phyloP scores from a whole-genome alignment of 1,140 invertebrate genomes.

The Drosophila trapezifrons region DNA sequence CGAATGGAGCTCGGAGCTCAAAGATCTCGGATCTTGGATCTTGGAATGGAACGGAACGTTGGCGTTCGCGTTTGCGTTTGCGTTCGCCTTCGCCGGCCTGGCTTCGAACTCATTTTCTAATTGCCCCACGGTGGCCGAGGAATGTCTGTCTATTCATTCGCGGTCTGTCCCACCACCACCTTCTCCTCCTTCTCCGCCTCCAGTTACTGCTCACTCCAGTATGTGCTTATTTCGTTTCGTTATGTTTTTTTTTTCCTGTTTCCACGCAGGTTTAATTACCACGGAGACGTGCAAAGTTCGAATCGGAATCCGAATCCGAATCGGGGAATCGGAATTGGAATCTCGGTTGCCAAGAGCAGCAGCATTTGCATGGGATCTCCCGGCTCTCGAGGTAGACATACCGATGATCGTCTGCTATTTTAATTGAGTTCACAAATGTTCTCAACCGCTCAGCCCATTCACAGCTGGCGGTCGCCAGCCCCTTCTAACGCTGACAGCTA shows the following conservation, averaged over 20 bases:
- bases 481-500: slow-evolving; percentile 68
- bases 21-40: slow-evolving; percentile 16
- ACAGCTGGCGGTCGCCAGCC: slow-evolving; percentile 48
- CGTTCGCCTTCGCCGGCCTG: slow-evolving; percentile 16
- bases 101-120: slow-evolving; percentile 80
- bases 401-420: slow-evolving; percentile 71
- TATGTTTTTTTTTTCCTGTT: slow-evolving; percentile 28
- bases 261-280: slow-evolving; percentile 74
- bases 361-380: slow-evolving; percentile 59
- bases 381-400: slow-evolving; percentile 12
- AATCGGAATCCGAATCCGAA: slow-evolving; percentile 55
- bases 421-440: slow-evolving; percentile 80
- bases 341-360: slow-evolving; percentile 33
- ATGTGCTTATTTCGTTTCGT: slow-evolving; percentile 52
- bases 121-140: slow-evolving; percentile 73
- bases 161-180: slow-evolving; percentile 18
- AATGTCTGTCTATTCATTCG: slow-evolving; percentile 76
- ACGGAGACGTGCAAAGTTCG: slow-evolving; percentile 50
- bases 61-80: slow-evolving; percentile 18
- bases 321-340: slow-evolving; percentile 56
- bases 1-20: slow-evolving; percentile 31
- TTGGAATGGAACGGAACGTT: slow-evolving; percentile 53
- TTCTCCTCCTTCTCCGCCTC: slow-evolving; percentile 2
- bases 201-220: slow-evolving; percentile 32
- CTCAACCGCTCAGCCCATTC: slow-evolving; percentile 50